Percentiles rank a stretch among this genome's conserved stretches.
Conservation (phyloP, 2,797 vertebrate genomes). For the Cirrhinus mrigala region DNA sequence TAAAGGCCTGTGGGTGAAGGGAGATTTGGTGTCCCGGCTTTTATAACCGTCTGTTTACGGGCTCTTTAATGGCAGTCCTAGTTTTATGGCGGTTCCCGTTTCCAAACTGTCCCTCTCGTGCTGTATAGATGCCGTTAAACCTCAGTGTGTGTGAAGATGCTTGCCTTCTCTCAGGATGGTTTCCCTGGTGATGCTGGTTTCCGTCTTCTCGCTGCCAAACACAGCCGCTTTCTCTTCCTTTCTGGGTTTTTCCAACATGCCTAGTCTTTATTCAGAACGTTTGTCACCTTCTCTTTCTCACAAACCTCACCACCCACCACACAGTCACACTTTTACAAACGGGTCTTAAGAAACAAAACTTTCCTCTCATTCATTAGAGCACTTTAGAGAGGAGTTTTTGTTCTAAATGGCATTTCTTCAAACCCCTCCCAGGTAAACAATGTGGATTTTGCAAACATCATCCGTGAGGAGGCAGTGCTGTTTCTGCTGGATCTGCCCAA, state of each 20-base stretch:
- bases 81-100: constrained; percentile 59
- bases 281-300: constrained; percentile 11
- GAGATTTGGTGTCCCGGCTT: constrained; percentile 49
- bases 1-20: constrained; percentile 88
- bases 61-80: constrained; percentile 50
- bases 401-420: neutral
- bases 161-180: constrained; percentile 62
- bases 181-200: constrained; percentile 62
- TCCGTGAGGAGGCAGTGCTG: constrained; percentile 95
- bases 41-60: constrained; percentile 54
- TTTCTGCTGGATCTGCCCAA: constrained; percentile 96
- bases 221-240: constrained; percentile 12
- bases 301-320: neutral
- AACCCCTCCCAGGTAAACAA: constrained; percentile 86
- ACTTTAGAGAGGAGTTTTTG: neutral
- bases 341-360: neutral
- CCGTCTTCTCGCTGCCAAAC: constrained; percentile 44
- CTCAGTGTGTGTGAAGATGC: constrained; percentile 68
- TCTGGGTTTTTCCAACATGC: constrained; percentile 23
- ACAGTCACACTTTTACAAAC: neutral
- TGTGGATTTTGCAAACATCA: constrained; percentile 98
- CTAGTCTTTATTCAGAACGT: constrained; percentile 29
- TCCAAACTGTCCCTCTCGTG: constrained; percentile 52
- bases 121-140: constrained; percentile 65
- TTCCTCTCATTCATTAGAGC: neutral